A percentile compares a stretch with the other conserved stretches of the same genome.
phyloP scores from a whole-genome alignment of 2,113 vertebrate genomes.

The Chrysemys picta region DNA sequence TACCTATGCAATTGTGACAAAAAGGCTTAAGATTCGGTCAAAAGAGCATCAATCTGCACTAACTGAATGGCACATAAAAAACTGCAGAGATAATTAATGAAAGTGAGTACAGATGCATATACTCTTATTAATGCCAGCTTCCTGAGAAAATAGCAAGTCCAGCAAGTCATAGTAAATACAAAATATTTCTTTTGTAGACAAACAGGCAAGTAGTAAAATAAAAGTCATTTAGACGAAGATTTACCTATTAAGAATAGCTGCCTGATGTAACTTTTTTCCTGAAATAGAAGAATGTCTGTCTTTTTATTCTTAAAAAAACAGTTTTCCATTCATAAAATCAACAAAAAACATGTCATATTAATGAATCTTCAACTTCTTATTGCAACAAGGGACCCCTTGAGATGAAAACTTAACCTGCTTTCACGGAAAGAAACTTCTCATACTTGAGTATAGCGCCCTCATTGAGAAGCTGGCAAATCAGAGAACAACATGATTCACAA shows the following conservation, averaged over 20 bases:
- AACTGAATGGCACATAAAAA: accelerated
- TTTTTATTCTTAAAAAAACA: background rate
- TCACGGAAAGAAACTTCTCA: background rate
- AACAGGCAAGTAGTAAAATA: background rate
- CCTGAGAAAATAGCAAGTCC: background rate
- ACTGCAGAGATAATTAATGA: background rate
- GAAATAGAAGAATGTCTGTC: too few species aligned
- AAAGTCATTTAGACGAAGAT: background rate
- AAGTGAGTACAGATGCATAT: background rate
- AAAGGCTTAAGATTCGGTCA: background rate
- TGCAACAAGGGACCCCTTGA: background rate
- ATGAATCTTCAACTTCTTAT: accelerated
- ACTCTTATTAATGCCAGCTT: background rate
- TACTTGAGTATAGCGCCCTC: slow-evolving; percentile 31
- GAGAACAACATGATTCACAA: slow-evolving; percentile 15
- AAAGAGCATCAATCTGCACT: background rate
- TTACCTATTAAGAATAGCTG: background rate
- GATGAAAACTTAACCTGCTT: background rate
- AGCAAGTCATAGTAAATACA: too few species aligned
- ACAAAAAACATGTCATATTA: background rate
- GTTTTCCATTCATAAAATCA: background rate
- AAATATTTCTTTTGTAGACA: background rate
- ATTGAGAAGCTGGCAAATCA: background rate
- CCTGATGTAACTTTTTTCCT: background rate
- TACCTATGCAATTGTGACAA: accelerated